Evolutionary conservation across 2,888 invertebrate species (phyloP).

Genomic region (Drosophila paramelanica): DNA sequence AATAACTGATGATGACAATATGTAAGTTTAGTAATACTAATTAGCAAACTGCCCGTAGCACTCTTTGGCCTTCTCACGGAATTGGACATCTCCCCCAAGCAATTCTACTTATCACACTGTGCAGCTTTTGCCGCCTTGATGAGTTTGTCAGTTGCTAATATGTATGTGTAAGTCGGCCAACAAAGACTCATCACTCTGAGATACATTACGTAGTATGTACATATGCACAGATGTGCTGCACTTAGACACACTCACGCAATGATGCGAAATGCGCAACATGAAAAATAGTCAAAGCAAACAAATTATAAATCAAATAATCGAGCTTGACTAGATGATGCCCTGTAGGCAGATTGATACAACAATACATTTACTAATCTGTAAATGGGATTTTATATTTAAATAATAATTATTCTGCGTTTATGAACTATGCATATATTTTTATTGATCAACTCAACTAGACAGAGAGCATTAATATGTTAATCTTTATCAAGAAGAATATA

Average conservation of each 20-base stretch:
- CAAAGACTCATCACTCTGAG: conserved; percentile 39
- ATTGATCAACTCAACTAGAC: background rate
- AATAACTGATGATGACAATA: background rate
- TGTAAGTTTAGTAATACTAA: conserved; percentile 1
- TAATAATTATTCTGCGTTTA: no score
- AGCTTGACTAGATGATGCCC: conserved; percentile 7
- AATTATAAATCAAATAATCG: conserved; percentile 14
- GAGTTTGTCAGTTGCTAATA: conserved; percentile 55
- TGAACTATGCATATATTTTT: no score
- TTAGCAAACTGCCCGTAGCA: background rate
- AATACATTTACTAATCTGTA: no score
- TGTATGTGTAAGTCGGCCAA: conserved; percentile 36
- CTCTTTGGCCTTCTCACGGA: conserved; percentile 10
- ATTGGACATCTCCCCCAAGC: background rate
- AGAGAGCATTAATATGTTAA: no score
- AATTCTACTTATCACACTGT: background rate
- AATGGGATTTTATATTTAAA: no score
- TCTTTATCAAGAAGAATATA: background rate
- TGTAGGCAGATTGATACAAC: background rate
- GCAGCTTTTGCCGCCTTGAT: conserved; percentile 35
- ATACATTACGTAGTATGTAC: background rate
- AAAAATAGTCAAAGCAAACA: conserved; percentile 56
- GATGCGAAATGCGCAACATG: conserved; percentile 62
- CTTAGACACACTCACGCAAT: conserved; percentile 4
- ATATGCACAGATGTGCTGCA: background rate